These are phyloP conservation scores for Tetranychus piercei DNA, from an alignment of 2,888 invertebrate genomes.

Conservation along the genomic window DNA sequence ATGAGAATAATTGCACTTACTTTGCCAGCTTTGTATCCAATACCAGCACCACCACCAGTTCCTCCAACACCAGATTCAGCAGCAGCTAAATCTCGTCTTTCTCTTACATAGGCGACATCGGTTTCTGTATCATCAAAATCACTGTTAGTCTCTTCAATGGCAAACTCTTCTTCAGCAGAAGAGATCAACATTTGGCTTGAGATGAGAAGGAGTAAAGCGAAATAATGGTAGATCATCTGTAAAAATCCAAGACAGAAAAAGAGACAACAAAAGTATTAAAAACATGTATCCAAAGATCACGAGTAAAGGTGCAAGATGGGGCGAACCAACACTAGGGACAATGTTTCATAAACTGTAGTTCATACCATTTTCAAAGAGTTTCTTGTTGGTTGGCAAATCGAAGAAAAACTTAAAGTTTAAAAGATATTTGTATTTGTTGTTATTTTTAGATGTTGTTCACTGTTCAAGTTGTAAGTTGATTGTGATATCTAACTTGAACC, in stretches of 20 bases:
- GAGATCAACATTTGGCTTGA: neutral
- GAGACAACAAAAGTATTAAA: neutral
- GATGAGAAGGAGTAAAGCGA: neutral
- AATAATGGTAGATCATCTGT: neutral
- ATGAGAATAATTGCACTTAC: neutral
- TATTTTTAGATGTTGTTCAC: neutral
- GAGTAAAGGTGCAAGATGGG: neutral
- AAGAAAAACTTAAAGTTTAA: neutral
- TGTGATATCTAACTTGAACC: neutral
- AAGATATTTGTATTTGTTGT: neutral
- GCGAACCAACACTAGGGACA: no score
- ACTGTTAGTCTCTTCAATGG: neutral
- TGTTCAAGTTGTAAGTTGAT: neutral
- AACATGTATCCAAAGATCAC: neutral
- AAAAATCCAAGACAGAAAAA: neutral
- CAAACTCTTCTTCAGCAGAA: neutral
- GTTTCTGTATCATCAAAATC: neutral
- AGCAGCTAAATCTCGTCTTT: slow-evolving; percentile 3
- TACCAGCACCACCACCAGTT: slow-evolving; percentile 5
- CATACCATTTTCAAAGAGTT: no score
- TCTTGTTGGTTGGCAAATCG: neutral
- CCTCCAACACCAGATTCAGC: slow-evolving; percentile 7
- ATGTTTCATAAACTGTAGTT: no score
- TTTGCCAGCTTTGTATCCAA: slow-evolving; percentile 10
- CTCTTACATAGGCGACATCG: neutral